Evolutionary conservation across 53 echinoderm and acorn worm genomes (phyloP).

Genomic region (Apostichopus leukothele): DNA sequence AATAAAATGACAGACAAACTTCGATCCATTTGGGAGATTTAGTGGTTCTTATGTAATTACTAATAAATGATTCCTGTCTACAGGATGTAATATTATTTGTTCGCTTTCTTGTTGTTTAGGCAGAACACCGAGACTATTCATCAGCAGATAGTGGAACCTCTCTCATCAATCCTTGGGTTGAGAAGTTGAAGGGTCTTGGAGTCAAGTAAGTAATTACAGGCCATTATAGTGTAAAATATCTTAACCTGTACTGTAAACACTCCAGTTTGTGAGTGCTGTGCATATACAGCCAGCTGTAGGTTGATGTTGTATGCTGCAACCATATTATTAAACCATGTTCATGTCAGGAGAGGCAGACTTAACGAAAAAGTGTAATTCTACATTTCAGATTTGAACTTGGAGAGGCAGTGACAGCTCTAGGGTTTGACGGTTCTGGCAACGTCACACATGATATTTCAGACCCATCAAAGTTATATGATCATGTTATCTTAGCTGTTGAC

Average conservation of each 20-base stretch:
- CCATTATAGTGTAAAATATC: too few species aligned
- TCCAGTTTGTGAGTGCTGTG: too few species aligned
- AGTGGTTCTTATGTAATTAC: too few species aligned
- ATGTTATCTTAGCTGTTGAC: conserved; percentile 78
- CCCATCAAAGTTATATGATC: conserved; percentile 69
- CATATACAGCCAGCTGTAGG: too few species aligned
- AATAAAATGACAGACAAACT: too few species aligned
- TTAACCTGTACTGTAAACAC: too few species aligned
- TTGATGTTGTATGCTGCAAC: too few species aligned
- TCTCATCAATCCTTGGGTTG: conserved; percentile 16
- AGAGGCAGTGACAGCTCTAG: conserved; percentile 45
- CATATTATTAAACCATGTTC: too few species aligned
- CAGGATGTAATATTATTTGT: not conserved
- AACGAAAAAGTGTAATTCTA: not conserved
- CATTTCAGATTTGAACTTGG: conserved; percentile 61
- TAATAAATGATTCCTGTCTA: too few species aligned
- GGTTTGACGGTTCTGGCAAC: conserved; percentile 38
- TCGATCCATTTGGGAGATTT: too few species aligned
- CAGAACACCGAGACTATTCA: conserved; percentile 25
- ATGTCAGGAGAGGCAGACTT: not conserved
- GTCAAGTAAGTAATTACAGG: conserved; percentile 18
- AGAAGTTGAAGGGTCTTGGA: not conserved
- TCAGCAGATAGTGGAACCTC: not conserved
- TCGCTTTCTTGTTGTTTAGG: not conserved
- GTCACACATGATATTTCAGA: conserved; percentile 54